Evolutionary conservation across 2,113 vertebrate species (phyloP), one percentile per base, ranked within the genome.

Genomic region (Pipa parva): DNA sequence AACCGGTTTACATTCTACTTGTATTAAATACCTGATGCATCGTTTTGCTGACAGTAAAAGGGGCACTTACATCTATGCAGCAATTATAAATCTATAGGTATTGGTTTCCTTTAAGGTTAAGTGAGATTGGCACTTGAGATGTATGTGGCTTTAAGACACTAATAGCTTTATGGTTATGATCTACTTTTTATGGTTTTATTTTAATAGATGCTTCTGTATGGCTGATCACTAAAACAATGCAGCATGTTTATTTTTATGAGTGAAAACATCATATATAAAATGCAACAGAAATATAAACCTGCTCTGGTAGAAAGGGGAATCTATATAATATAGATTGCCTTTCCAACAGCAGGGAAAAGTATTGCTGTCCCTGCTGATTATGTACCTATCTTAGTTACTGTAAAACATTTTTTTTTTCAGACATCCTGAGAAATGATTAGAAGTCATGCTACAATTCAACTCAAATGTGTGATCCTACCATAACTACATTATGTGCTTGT

Each of bases 341-440:
- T 31, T 26, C 15, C n/a, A 25, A 7, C 27, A 54, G 33, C 48
- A 31, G 10, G 21, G 56, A 31, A n/a, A 51, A 42, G 20, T 46
- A 50, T 68, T 60, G 46, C 65, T 68, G 65, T 68, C 65, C 65
- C 66, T 45, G 48, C 39, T 61, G 57, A 39, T 29, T 27, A 61
- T 54, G 46, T 54, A 70, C 54, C 63, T 55, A 55, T 64, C 33
- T 55, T 67, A 26, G 49, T 70, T 59, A 61, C 66, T 61, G 58
- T 70, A 70, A 68, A 68, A 70, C 49, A 60, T 60, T 59, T 42
- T 36, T 36, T 36, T 59, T 67, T 59, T 61, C 39, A 36, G 58
- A 70, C 66, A 70, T 70, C 66, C 66, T 70, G 66, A 70, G 66
- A 61, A 61, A 70, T 70, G 58, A 69, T 61, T 61, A 61, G 48